Base-by-base conservation (phyloP, 37 sponge, comb jelly and placozoan species). In the Chondrosia reniformis region DNA sequence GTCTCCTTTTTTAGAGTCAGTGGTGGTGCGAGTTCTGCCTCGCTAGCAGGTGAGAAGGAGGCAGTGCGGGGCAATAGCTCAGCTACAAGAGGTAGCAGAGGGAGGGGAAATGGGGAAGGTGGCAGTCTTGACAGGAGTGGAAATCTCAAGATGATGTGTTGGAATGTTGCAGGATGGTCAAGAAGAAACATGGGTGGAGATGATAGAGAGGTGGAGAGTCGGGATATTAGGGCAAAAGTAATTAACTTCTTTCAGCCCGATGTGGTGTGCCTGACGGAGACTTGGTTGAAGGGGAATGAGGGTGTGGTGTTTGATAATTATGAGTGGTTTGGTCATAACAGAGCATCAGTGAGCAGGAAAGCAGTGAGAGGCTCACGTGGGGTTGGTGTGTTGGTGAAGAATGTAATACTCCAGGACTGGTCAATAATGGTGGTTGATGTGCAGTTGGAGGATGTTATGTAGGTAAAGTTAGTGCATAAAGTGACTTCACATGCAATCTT, bases 101-200 rank as follows among this genome's bases (percentile, higher is more conserved):
- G n/a, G n/a, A n/a, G n/a, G n/a, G n/a, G n/a, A n/a, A 56, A 56
- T 56, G 58, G n/a, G 58, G 8, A 56, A 56, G 3, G 27, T 56
- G 58, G 58, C 7, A 6, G 58, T 56, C 27, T 56, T 56, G 58
- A 49, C 27, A 56, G 58, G 58, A 28, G 58, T 24, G 3, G 8
- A 2, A 28, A 2, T 56, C 4, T 8, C 6, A 56, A 56, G 27
- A 56, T 56, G 58, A 56, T 56, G 58, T 56, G 58, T 56, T 56
- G 58, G 58, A 56, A 56, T 56, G 58, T 56, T 24, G 58, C 58
- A 56, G 58, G 58, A 28, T 56, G 58, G 58, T 56, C 58, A 56
- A 56, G 58, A 56, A 28, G 58, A 24, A 28, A 56, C 27, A 28
- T 24, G 58, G 27, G n/a, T 56, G 58, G 58, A 56, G 58, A 28